Conservation (phyloP, 2,113 vertebrate species). For the Cochlearius cochlearius region DNA sequence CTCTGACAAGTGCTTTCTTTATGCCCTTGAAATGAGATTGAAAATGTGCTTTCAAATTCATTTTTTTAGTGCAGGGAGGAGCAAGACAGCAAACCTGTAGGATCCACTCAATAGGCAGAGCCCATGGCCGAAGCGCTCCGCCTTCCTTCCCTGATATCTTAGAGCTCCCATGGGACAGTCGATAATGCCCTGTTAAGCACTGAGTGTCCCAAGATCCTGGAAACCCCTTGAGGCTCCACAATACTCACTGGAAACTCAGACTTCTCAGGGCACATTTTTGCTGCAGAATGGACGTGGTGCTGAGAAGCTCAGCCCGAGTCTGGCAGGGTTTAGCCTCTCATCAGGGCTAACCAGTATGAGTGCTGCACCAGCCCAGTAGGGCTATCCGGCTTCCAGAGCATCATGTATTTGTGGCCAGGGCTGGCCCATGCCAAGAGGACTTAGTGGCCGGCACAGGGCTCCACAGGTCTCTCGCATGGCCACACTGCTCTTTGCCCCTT, state of each 20-base stretch:
- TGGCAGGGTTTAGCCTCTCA: not conserved
- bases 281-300: rapidly evolving
- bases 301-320: not conserved
- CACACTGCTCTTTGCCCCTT: not conserved
- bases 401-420: not conserved
- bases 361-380: not conserved
- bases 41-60: not conserved
- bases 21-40: not conserved
- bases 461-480: rapidly evolving
- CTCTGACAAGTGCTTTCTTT: not conserved
- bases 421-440: rapidly evolving
- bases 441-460: not conserved
- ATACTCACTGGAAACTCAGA: not conserved
- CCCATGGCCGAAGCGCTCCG: rapidly evolving
- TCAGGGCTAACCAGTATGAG: not conserved
- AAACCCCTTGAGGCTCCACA: not conserved
- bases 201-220: not conserved
- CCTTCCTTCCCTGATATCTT: not conserved
- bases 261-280: not conserved
- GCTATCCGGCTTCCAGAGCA: not conserved
- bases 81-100: not conserved
- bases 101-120: not conserved
- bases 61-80: not conserved
- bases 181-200: not conserved
- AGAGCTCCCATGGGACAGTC: not conserved